Evolutionary conservation across 2,113 vertebrate genomes (phyloP).

Genomic region (Ammospiza nelsoni): DNA sequence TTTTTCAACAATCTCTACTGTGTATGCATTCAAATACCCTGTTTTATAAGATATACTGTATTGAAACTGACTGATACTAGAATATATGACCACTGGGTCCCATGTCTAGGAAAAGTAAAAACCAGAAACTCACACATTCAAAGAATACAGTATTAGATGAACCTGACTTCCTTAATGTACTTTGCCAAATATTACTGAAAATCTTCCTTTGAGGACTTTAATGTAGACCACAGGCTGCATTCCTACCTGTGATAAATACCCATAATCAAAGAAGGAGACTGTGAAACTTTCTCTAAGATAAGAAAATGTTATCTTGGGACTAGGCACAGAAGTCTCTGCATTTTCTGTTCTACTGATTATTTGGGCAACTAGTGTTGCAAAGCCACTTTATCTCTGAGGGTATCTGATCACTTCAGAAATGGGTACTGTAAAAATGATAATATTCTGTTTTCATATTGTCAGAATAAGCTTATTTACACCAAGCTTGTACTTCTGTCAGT

Average conservation of each 20-base stretch:
- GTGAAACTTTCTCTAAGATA: not conserved
- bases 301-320: not conserved
- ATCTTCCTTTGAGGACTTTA: not conserved
- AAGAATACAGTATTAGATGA: conserved; percentile 28
- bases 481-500: not conserved
- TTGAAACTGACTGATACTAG: conserved; percentile 41
- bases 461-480: not conserved
- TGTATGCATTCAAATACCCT: conserved; percentile 63
- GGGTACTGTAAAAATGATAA: not conserved
- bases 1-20: conserved; percentile 46
- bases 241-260: not conserved
- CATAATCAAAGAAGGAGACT: not conserved
- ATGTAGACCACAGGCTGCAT: not conserved
- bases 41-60: conserved; percentile 43
- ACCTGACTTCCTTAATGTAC: not conserved
- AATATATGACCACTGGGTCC: conserved; percentile 24
- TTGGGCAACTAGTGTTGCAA: not conserved
- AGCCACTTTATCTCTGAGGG: not conserved
- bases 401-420: not conserved
- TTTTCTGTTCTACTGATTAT: not conserved
- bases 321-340: not conserved
- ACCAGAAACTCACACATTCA: not conserved
- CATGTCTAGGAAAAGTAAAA: not conserved
- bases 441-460: not conserved
- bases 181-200: not conserved